A percentile compares a stretch with the other conserved stretches of the same genome.
phyloP scores from a whole-genome alignment of 2,797 vertebrate species.

The Trichosurus vulpecula region DNA sequence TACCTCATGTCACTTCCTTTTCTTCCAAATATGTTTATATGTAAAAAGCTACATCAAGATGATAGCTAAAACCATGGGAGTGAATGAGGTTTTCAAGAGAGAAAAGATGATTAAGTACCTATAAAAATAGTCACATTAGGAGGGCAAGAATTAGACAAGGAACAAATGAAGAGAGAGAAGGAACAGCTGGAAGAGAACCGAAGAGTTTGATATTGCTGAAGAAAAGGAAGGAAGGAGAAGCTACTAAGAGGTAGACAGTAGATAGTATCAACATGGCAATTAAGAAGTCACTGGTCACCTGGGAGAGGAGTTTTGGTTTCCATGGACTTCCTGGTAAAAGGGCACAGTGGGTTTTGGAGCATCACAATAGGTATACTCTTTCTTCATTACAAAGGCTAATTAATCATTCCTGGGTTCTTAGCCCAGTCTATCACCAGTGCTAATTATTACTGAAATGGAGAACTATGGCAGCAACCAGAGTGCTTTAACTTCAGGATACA shows the following conservation, averaged over 20 bases:
- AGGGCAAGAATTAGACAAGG: no score
- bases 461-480: conserved; percentile 13
- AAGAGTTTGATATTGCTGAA: neutral
- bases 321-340: neutral
- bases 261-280: neutral
- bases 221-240: neutral
- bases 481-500: neutral
- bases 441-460: conserved; percentile 7
- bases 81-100: no score
- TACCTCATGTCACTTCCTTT: no score
- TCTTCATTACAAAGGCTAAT: conserved; percentile 22
- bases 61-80: no score
- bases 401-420: conserved; percentile 37
- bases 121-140: no score
- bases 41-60: no score
- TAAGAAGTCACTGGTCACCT: neutral
- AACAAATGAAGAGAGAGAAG: no score
- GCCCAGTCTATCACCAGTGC: conserved; percentile 13
- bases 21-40: no score
- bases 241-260: neutral
- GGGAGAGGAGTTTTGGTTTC: conserved; percentile 29
- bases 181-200: no score
- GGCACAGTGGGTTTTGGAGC: conserved; percentile 24
- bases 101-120: no score
- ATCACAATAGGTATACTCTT: conserved; percentile 21